A percentile compares a stretch with the other conserved stretches of the same genome.
phyloP scores from a whole-genome alignment of 2,113 vertebrate species.

The Bufo gargarizans region DNA sequence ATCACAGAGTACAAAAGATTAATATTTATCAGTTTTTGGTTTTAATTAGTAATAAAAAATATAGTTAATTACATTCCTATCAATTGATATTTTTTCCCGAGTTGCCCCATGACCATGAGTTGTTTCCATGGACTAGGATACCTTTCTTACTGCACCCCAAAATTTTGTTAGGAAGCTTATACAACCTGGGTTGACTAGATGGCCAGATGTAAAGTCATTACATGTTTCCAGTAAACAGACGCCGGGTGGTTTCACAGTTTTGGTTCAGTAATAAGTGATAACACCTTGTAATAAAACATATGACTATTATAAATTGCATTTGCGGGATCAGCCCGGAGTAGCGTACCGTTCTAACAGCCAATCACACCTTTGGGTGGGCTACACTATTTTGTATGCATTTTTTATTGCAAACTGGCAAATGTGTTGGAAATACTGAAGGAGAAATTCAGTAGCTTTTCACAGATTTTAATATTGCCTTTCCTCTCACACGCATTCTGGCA shows the following conservation, averaged over 20 bases:
- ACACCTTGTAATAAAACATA: background rate
- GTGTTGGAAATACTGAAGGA: background rate
- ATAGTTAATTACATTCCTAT: too few relatives aligned
- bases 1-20: too few relatives aligned
- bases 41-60: too few relatives aligned
- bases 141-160: too few relatives aligned
- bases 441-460: slow-evolving; percentile 13
- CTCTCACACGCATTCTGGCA: background rate
- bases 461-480: background rate
- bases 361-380: slow-evolving; percentile 12
- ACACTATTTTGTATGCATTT: background rate
- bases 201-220: too few relatives aligned
- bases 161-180: too few relatives aligned
- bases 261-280: background rate
- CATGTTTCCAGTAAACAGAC: too few relatives aligned
- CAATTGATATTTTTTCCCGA: too few relatives aligned
- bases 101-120: too few relatives aligned
- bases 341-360: background rate
- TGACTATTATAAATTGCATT: background rate
- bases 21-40: too few relatives aligned
- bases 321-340: background rate
- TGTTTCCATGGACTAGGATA: too few relatives aligned
- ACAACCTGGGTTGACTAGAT: too few relatives aligned
- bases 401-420: slow-evolving; percentile 16
- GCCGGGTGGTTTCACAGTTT: background rate